These are phyloP conservation scores for Caenorhabditis sp. DNA, from an alignment of 2,888 invertebrate genomes.

Conservation along the genomic window DNA sequence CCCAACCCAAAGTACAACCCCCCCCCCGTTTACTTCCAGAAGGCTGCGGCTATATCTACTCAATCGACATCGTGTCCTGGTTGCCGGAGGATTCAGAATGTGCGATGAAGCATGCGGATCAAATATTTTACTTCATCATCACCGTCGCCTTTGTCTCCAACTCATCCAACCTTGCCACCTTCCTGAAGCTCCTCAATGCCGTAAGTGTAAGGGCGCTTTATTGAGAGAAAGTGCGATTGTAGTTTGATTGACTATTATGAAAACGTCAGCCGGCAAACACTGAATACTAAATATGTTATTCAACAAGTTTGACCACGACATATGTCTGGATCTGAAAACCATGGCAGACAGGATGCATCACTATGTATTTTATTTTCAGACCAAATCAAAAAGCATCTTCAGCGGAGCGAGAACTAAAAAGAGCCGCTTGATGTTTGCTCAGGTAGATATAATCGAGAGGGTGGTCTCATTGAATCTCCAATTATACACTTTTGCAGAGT, in stretches of 20 bases:
- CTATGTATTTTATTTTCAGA: no score
- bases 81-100: conserved; percentile 43
- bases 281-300: conserved; percentile 2
- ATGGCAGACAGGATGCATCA: no score
- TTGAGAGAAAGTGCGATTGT: background rate
- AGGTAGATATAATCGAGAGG: no score
- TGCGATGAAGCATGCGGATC: conserved; percentile 37
- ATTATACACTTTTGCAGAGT: conserved; percentile 43
- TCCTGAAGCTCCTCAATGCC: conserved; percentile 28
- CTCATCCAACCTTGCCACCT: conserved; percentile 55
- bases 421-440: conserved; percentile 47
- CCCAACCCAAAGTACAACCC: background rate
- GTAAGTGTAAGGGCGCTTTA: conserved; percentile 21
- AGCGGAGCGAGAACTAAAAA: background rate
- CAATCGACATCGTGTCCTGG: conserved; percentile 47
- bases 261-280: background rate
- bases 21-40: conserved; percentile 38
- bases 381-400: no score
- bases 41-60: conserved; percentile 53
- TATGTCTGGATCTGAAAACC: no score
- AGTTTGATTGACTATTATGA: background rate
- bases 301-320: background rate
- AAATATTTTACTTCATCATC: conserved; percentile 48
- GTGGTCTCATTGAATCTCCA: conserved; percentile 20
- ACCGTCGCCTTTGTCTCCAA: conserved; percentile 47